Evolutionary conservation across 2,113 vertebrate species (phyloP), one percentile per base, ranked within the genome.

Genomic region (Albula goreensis): DNA sequence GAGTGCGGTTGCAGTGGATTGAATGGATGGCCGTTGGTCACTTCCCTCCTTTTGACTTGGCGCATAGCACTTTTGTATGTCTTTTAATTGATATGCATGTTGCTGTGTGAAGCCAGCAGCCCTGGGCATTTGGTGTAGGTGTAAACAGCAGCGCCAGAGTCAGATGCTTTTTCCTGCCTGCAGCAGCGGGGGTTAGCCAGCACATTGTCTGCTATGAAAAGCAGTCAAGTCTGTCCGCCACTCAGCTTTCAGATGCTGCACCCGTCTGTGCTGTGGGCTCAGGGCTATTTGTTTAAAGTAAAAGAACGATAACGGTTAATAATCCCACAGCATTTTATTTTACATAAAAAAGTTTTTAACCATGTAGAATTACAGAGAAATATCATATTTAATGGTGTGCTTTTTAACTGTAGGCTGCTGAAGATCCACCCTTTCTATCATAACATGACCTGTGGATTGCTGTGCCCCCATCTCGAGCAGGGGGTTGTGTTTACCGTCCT

Each of bases 401-500:
- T 3, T 31, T 48, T 85, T 70, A 22, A 50, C 57, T 80, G n/a
- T 17, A 12, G 74, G n/a, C 51, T 49, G 51, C 11, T 11, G 52
- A 13, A 25, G 19, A 79, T 85, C 13, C 25, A 48, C n/a, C 4
- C 31, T 17, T 48, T 57, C 79, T 56, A 70, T 88, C 84, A 86
- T 51, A 85, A 86, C 81, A 56, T 79, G 81, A 85, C 86, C 50
- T 87, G 57, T 81, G 79, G 85, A 81, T 88, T 88, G 86, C 41
- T 9, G 80, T 53, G 19, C 78, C 86, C 31, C 31, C 31, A 1
- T 1, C 89, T 88, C 85, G 49, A 52, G 13, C 78, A 63, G 31
- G 48, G 87, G 70, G 22, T 50, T 17, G 5, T 52, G 15, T 77
- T 22, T 83, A 12, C 22, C 41, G 56, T 51, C 81, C 53, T 80